These are phyloP conservation scores for Drosophila fulvimacula DNA, from an alignment of 2,888 invertebrate genomes.

Conservation along the genomic window DNA sequence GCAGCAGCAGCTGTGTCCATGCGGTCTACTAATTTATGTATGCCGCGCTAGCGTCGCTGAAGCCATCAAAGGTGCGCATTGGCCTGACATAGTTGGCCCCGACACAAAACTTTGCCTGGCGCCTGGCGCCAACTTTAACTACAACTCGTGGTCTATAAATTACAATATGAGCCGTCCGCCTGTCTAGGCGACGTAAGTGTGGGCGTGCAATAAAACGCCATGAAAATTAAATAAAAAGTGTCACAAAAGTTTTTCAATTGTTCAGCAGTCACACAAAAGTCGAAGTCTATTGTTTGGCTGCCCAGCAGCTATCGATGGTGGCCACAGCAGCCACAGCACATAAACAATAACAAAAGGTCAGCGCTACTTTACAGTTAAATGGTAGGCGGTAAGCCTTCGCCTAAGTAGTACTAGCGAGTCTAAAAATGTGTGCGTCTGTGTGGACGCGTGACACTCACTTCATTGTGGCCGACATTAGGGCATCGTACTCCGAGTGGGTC, in stretches of 20 bases:
- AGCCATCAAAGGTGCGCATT: slow-evolving; percentile 53
- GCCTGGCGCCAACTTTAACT: slow-evolving; percentile 41
- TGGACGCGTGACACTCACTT: slow-evolving; percentile 87
- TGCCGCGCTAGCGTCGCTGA: slow-evolving; percentile 21
- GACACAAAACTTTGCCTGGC: slow-evolving; percentile 38
- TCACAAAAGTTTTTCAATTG: slow-evolving; percentile 79
- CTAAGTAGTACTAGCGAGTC: slow-evolving; percentile 20
- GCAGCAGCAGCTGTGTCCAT: slow-evolving; percentile 26
- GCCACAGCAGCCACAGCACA: slow-evolving; percentile 14
- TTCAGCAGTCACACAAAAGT: slow-evolving; percentile 54
- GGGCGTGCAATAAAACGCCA: slow-evolving; percentile 61
- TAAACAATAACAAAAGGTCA: slow-evolving; percentile 45
- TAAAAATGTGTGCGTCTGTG: slow-evolving; percentile 6
- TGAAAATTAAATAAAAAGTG: slow-evolving; percentile 79
- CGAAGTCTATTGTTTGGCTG: slow-evolving; percentile 50
- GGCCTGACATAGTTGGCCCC: slow-evolving; percentile 20
- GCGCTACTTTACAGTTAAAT: slow-evolving; percentile 32
- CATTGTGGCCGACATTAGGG: slow-evolving; percentile 92
- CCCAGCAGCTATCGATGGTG: slow-evolving; percentile 17
- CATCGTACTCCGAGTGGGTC: slow-evolving; percentile 91
- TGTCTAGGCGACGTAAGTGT: slow-evolving; percentile 7
- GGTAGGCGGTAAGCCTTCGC: slow-evolving; percentile 26
- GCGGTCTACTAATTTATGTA: slow-evolving; percentile 74
- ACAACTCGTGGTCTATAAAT: slow-evolving; percentile 73
- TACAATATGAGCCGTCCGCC: slow-evolving; percentile 69